Base-by-base conservation (phyloP, 2,113 vertebrate species). In the Semicossyphus pulcher region DNA sequence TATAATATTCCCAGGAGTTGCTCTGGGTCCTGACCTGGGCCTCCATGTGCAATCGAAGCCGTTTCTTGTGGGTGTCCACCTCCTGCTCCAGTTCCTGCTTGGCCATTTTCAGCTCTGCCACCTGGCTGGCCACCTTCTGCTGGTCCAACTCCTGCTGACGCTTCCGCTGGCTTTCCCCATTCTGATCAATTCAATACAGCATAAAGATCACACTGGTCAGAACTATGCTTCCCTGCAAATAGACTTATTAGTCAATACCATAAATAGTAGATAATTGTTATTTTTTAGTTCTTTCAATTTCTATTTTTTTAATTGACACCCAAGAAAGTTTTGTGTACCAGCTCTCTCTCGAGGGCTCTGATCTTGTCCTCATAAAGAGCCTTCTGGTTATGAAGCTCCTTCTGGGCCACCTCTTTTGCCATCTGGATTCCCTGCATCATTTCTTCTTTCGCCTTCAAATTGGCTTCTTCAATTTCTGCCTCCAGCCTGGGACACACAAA, bases 371-470 rank as follows among this genome's bases (percentile, higher is more conserved):
- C 97, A 65, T 97, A 99, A 0, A 85, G 93, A 37, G 86, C 83
- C 87, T 93, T 97, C 73, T 99, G 98, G 28, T 94, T 93, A 16
- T 59, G 91, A 3, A 98, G 92, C 47, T 99, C 96, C 72, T 96
- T 95, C 34, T 96, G 95, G 36, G 97, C 96, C 93, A 99, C 92
- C 63, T 98, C 95, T 87, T 96, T 95, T 0, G 95, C 98, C 78
- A 98, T 94, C 68, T 97, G 96, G 79, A 99, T 96, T 47, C 96
- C 96, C 31, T 95, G 96, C 90, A 98, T 97, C 96, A 98, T 97
- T 86, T 99, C 98, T 76, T 97, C 93, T 85, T 97, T 97, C 7
- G 96, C 97, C 79, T 95, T 96, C 74, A 99, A 68, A 16, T 94
- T 93, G 9, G 97, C 97, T 68, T 96, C 96, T 91, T 96, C 93